Evolutionary conservation across 2,888 invertebrate species (phyloP), one percentile per base, ranked within the genome.

Genomic region (Parasteatoda lunata): DNA sequence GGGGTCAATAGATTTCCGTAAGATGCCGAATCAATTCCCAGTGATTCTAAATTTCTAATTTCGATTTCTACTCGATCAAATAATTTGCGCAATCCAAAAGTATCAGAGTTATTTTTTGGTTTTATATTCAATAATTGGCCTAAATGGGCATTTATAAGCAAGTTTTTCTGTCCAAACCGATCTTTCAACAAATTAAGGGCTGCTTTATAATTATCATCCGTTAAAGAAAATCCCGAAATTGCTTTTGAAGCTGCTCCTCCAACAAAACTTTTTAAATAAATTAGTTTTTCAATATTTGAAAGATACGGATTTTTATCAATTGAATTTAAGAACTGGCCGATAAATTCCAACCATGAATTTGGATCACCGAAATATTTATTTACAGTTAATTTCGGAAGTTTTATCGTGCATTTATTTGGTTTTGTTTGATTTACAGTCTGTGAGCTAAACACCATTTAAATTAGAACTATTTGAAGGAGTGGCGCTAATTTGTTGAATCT

Each of bases 351-450:
- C 59, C 5, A 6, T 13, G 59, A 59, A 4, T 5, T 59, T 3
- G 9, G 13, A n/a, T 59, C 59, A 7, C 13, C 59, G 8, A 13
- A 59, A n/a, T 13, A 59, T 59, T 59, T 59, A 6, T 59, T 59
- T 13, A 54, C 54, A 6, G 7, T 59, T 59, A 6, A 13, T 59
- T 59, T 59, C 13, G 8, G 3, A 4, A 4, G 13, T 59, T 59
- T 13, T 13, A 54, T 54, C 11, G 54, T 54, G 70, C 49, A 52
- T 71, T 69, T 15, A 70, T 84, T 78, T 84, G 73, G 78, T 52
- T 69, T 77, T 54, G 84, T 30, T 30, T 30, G 30, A 30, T 30
- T 30, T 30, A 30, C 30, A 30, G 30, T 30, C 30, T 30, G 30
- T 30, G 30, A 30, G 30, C 30, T 30, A 30, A 2, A 30, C 30